phyloP scores from a whole-genome alignment of 2,888 invertebrate genomes.

The Tethea ocularis region DNA sequence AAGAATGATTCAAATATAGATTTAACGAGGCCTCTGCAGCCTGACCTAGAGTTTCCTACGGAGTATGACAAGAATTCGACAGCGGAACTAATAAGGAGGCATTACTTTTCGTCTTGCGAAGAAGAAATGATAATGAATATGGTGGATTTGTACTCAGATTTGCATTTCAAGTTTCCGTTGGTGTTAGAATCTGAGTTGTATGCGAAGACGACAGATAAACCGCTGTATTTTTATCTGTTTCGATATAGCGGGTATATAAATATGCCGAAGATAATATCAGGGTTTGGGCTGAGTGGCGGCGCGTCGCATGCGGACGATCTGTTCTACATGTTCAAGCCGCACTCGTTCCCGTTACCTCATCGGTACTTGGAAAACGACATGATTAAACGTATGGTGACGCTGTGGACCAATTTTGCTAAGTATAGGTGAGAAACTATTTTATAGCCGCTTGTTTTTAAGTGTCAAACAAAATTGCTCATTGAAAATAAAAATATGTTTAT shows the following conservation, averaged over 20 bases:
- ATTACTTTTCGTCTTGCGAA: constrained; percentile 61
- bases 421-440: constrained; percentile 53
- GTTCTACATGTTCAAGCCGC: constrained; percentile 74
- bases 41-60: constrained; percentile 63
- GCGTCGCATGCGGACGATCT: constrained; percentile 76
- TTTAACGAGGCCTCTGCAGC: constrained; percentile 48
- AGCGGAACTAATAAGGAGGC: constrained; percentile 46
- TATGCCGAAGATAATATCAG: constrained; percentile 67
- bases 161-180: constrained; percentile 70
- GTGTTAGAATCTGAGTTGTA: constrained; percentile 67
- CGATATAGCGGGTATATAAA: constrained; percentile 69
- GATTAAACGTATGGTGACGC: constrained; percentile 65
- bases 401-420: constrained; percentile 80
- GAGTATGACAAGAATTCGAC: constrained; percentile 58
- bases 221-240: constrained; percentile 72
- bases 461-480: no score
- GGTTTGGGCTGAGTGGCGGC: constrained; percentile 52
- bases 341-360: constrained; percentile 64
- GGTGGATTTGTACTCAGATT: constrained; percentile 73
- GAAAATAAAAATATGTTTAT: no score
- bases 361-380: constrained; percentile 58
- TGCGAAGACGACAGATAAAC: constrained; percentile 58
- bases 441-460: no score
- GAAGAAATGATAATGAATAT: constrained; percentile 70
- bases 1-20: constrained; percentile 46